phyloP scores from a whole-genome alignment of 2,888 invertebrate species.

The Drosophila flavopinicola region DNA sequence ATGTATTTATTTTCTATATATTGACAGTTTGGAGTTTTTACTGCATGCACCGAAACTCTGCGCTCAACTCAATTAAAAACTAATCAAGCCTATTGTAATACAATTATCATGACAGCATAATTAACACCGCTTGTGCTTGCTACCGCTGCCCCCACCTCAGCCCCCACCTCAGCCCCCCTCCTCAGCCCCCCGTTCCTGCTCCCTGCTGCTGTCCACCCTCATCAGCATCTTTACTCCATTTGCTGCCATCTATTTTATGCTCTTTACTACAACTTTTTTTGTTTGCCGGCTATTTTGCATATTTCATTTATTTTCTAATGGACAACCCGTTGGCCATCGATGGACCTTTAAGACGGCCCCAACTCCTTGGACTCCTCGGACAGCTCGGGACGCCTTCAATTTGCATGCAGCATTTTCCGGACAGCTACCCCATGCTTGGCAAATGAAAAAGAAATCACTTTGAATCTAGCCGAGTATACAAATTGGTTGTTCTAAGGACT shows the following conservation, averaged over 20 bases:
- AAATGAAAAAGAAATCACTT: constrained; percentile 45
- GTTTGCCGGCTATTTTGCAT: constrained; percentile 50
- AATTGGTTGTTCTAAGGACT: constrained; percentile 66
- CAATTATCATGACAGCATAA: constrained; percentile 79
- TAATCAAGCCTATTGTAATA: constrained; percentile 81
- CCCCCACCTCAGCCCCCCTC: not conserved
- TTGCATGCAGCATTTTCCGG: constrained; percentile 60
- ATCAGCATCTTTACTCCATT: constrained; percentile 22
- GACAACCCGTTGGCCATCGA: constrained; percentile 72
- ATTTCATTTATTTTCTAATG: constrained; percentile 62
- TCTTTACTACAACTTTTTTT: constrained; percentile 22
- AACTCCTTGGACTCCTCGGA: no score
- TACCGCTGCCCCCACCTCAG: constrained; percentile 3
- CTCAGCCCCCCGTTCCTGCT: no score
- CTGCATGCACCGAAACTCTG: constrained; percentile 54
- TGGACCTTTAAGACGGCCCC: constrained; percentile 57
- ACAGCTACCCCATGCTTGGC: constrained; percentile 30
- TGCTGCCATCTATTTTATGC: constrained; percentile 25
- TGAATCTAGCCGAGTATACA: constrained; percentile 59
- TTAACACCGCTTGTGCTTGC: constrained; percentile 64
- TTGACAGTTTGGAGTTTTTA: constrained; percentile 26
- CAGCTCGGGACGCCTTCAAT: constrained; percentile 56
- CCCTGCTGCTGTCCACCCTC: not conserved
- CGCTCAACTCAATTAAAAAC: constrained; percentile 80
- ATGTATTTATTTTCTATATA: constrained; percentile 1